Percentiles rank a stretch among this genome's conserved stretches.
Conservation (phyloP, 2,888 invertebrate genomes). For the Drosophila anomelani region DNA sequence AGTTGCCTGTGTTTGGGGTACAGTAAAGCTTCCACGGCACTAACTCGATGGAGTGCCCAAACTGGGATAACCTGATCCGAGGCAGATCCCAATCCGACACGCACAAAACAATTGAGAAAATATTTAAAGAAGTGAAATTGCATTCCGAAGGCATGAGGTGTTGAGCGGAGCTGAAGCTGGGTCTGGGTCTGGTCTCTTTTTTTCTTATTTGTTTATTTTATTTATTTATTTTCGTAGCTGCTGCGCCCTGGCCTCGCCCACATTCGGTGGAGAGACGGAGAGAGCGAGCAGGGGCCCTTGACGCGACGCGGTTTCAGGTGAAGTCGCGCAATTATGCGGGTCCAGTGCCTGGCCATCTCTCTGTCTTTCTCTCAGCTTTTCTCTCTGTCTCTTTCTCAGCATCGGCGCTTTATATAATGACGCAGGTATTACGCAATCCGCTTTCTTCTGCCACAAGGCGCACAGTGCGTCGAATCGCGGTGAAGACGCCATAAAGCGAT, state of each 20-base stretch:
- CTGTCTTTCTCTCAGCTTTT: background rate
- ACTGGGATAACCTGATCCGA: conserved; percentile 15
- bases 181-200: conserved; percentile 13
- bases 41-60: background rate
- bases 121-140: conserved; percentile 81
- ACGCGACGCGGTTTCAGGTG: conserved; percentile 51
- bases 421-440: conserved; percentile 69
- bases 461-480: conserved; percentile 19
- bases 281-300: conserved; percentile 31
- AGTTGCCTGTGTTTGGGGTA: background rate
- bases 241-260: conserved; percentile 64
- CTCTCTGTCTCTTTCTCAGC: conserved; percentile 7
- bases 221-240: conserved; percentile 41
- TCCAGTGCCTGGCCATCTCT: conserved; percentile 33
- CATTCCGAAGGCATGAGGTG: conserved; percentile 73
- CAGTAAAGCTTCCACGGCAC: background rate
- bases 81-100: conserved; percentile 31
- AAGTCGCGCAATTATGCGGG: conserved; percentile 64
- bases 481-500: background rate
- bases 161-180: conserved; percentile 6
- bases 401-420: conserved; percentile 55
- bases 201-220: conserved; percentile 13
- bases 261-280: conserved; percentile 31
- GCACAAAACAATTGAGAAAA: conserved; percentile 73
- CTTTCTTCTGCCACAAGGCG: conserved; percentile 64